Base-by-base conservation (phyloP, 1,140 invertebrate species). In the Penaeus chinensis region DNA sequence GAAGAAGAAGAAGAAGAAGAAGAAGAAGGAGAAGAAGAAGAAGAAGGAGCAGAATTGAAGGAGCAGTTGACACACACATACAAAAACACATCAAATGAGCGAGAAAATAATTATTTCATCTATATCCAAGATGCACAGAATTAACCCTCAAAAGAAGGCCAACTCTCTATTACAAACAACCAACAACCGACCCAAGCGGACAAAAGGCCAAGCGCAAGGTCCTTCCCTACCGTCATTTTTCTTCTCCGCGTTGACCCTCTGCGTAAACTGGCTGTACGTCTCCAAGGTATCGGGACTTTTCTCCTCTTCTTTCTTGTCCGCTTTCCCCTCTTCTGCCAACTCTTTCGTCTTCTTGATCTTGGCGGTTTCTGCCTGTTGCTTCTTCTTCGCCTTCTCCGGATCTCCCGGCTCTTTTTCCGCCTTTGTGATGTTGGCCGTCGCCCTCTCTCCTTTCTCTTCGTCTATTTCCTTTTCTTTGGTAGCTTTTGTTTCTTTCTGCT, bases 211-310 rank as follows among this genome's bases (percentile, higher is more conserved):
- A 22, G 65, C 7, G 20, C 3, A 7, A 37, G 77, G 13, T 3
- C 3, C n/a, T 22, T 24, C 81, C 88, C 74, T 66, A 90, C 89
- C 85, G 65, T 86, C 89, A 87, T 90, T 86, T 71, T 89, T 89
- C 88, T 90, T 87, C 78, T 90, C 89, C 10, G 85, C 88, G 65
- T 85, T 84, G 42, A 90, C 89, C n/a, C 89, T 76, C 83, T 90
- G 84, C 74, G 89, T 88, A 81, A 90, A 90, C 85, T 90, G 89
- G 74, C 89, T 90, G 82, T 90, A 90, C 1, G 89, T 90, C 74
- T 90, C 89, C 32, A 90, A 76, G 10, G 80, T 86, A 66, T 90
- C 89, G 24, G 81, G 63, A 2, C 62, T 18, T 32, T 90, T 87
- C 32, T 88, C 88, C 24, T 61, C 54, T 16, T 63, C 71, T n/a